phyloP scores from a whole-genome alignment of 2,888 invertebrate species.

The Callimorpha dominula region DNA sequence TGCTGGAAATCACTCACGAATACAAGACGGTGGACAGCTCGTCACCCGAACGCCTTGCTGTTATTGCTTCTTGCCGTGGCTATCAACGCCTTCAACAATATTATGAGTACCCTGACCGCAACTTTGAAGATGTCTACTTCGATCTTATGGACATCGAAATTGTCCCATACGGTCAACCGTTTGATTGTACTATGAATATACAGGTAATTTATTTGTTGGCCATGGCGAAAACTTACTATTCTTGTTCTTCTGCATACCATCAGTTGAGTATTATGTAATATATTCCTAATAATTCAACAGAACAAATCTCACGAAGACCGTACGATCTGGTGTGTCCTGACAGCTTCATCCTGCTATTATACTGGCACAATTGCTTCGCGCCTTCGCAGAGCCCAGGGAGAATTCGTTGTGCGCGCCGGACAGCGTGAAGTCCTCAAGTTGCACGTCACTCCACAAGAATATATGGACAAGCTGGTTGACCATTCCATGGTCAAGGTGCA shows the following conservation, averaged over 20 bases:
- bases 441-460: conserved; percentile 88
- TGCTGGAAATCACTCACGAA: conserved; percentile 88
- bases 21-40: conserved; percentile 89
- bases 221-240: not conserved
- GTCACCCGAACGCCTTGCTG: conserved; percentile 88
- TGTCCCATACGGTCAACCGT: conserved; percentile 89
- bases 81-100: conserved; percentile 87
- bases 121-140: conserved; percentile 88
- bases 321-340: conserved; percentile 88
- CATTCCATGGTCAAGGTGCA: conserved; percentile 91
- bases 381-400: conserved; percentile 88
- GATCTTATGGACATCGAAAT: conserved; percentile 89
- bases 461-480: conserved; percentile 90
- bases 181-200: conserved; percentile 89
- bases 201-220: conserved; percentile 70
- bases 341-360: conserved; percentile 89
- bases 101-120: conserved; percentile 87
- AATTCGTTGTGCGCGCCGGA: conserved; percentile 87
- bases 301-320: conserved; percentile 88
- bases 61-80: conserved; percentile 89
- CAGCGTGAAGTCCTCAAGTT: conserved; percentile 88
- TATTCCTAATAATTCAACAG: conserved; percentile 55
- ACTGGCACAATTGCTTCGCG: conserved; percentile 89
- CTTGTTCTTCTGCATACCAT: not conserved
- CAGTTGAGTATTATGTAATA: not conserved